A percentile compares a stretch with the other conserved stretches of the same genome.
Evolutionary conservation across 2,113 vertebrate genomes (phyloP).

Genomic region (Eublepharis macularius): DNA sequence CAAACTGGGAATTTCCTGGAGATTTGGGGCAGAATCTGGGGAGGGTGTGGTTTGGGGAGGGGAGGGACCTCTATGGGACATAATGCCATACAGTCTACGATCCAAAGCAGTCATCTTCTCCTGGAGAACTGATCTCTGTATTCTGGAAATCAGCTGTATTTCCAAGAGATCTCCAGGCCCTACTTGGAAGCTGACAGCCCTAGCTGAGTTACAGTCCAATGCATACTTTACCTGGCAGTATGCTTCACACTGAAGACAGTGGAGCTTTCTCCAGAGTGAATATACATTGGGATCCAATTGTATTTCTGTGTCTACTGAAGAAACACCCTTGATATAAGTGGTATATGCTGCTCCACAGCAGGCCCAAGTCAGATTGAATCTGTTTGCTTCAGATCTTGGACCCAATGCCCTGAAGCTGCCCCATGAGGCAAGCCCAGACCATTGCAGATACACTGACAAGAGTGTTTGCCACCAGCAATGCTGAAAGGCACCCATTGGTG

Average conservation of each 20-base stretch:
- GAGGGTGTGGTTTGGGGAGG: too few species aligned
- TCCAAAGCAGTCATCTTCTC: too few species aligned
- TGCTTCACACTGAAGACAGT: neutral
- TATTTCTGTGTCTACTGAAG: neutral
- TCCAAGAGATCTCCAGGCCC: too few species aligned
- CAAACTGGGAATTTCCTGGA: too few species aligned
- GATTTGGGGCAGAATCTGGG: too few species aligned
- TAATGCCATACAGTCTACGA: too few species aligned
- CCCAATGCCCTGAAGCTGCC: neutral
- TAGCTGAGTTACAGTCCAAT: too few species aligned
- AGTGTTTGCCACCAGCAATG: neutral
- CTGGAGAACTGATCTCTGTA: too few species aligned
- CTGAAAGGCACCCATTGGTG: neutral
- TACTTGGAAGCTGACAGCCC: too few species aligned
- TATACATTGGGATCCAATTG: too few species aligned
- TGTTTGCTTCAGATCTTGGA: neutral
- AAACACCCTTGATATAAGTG: neutral
- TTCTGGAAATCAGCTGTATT: neutral
- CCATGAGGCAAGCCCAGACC: neutral
- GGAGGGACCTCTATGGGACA: too few species aligned
- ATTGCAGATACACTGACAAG: neutral
- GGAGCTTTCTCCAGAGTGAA: neutral
- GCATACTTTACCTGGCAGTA: neutral
- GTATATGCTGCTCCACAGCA: neutral
- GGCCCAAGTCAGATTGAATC: neutral